Base-by-base conservation (phyloP, 1,140 invertebrate species). In the Brevipalpus yothersi region DNA sequence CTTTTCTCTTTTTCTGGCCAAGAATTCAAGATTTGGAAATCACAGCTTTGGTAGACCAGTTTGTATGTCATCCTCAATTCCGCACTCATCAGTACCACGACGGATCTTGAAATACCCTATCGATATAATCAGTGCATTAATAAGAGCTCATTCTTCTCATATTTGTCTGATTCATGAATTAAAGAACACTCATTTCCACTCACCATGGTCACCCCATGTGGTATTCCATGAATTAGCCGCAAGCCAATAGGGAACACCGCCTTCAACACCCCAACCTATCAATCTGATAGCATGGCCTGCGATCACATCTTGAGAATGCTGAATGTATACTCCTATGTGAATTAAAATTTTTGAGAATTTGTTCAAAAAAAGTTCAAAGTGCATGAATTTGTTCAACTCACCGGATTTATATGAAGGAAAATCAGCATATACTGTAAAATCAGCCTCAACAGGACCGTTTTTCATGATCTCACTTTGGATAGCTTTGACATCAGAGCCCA, bases 361-460 rank as follows among this genome's bases (percentile, higher is more conserved):
- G n/a, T n/a, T 47, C 10, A 41, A 39, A 19, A 9, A 55, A 39
- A 17, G 21, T 17, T 13, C 2, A 51, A 2, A 3, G n/a, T 8
- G 1, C 21, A 51, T 51, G 13, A 51, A 51, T n/a, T n/a, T 51
- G 49, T 13, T 19, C 5, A 10, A 17, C 2, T 61, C 69, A 80
- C 82, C 84, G 59, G 75, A 77, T 73, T 90, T 90, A 73, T 94
- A 94, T 41, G 75, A 70, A 1, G 86, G 71, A 67, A 95, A 83
- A 73, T 95, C 90, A 54, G 78, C 78, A 68, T 88, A 94, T 11
- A 94, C 88, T 1, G 81, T 82, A 67, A 94, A 91, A 45, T 84
- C 85, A 1, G 77, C 87, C 73, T 92, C 88, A 0, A 94, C 84
- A 4, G 90, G 90, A 13, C 90, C 90, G 71, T 92, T 86, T 17